Percentiles rank a stretch among this genome's conserved stretches.
phyloP scores from a whole-genome alignment of 2,888 invertebrate genomes.

The Leptura quadrifasciata region DNA sequence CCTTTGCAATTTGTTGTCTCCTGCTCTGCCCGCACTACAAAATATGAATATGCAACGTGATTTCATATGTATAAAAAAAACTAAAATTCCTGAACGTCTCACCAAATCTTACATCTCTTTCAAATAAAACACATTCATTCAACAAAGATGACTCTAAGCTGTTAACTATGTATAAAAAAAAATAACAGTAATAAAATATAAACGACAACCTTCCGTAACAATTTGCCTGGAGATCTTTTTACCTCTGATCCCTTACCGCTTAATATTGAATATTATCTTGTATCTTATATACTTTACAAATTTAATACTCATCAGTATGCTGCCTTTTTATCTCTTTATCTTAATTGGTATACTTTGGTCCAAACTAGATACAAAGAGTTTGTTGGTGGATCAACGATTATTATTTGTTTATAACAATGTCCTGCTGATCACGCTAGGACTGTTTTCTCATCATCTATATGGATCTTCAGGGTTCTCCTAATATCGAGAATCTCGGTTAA shows the following conservation, averaged over 20 bases:
- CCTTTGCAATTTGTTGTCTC: slow-evolving; percentile 52
- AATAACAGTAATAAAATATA: slow-evolving; percentile 48
- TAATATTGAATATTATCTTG: slow-evolving; percentile 8
- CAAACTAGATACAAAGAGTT: neutral
- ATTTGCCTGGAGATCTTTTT: slow-evolving; percentile 52
- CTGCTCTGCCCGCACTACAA: slow-evolving; percentile 47
- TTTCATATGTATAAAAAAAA: neutral
- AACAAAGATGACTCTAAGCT: slow-evolving; percentile 49
- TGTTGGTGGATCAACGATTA: neutral
- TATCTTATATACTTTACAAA: slow-evolving; percentile 33
- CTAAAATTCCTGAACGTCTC: slow-evolving; percentile 29
- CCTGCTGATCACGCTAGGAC: neutral
- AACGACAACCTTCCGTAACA: slow-evolving; percentile 52
- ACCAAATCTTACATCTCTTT: slow-evolving; percentile 42
- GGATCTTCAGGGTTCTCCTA: neutral
- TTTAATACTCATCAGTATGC: slow-evolving; percentile 57
- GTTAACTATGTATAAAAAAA: slow-evolving; percentile 48
- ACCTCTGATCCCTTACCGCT: slow-evolving; percentile 50
- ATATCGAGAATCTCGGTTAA: neutral
- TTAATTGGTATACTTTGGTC: slow-evolving; percentile 16
- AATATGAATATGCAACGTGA: slow-evolving; percentile 17
- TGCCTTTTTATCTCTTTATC: slow-evolving; percentile 48
- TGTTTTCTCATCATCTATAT: neutral
- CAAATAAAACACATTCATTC: slow-evolving; percentile 47
- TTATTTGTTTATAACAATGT: neutral